Evolutionary conservation across 2,888 invertebrate species (phyloP), one percentile per base, ranked within the genome.

Genomic region (Peribatodes rhomboidaria): DNA sequence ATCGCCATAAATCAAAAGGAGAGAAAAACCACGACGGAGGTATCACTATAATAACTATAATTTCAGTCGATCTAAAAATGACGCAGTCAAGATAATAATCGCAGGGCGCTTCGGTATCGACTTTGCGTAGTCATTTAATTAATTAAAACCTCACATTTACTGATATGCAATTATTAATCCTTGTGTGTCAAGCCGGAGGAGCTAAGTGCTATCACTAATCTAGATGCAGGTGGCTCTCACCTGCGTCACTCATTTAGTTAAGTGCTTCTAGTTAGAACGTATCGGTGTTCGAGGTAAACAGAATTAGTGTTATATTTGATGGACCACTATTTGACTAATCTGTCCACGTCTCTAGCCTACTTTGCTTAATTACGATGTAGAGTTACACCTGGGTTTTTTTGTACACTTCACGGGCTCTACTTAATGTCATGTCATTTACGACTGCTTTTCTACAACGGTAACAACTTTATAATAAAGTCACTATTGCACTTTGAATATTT

Each of bases 141-240:
- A 88, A 89, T 89, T 87, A 87, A 85, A 88, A 84, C 77, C 81
- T 84, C 84, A 81, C 81, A 81, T 86, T 84, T 80, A 78, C 82
- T 82, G 81, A 86, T 87, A 84, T 79, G 76, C 79, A 74, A 78
- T 83, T 83, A 87, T 88, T 89, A 87, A 86, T 87, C 83, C 84
- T 74, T 78, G 79, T 80, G 86, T 80, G 86, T 83, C 83, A 84
- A 82, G 82, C 80, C 75, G 77, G 80, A 76, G 79, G 76, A 84
- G 81, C 80, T 85, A 85, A 88, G 88, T 87, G 89, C 86, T 83
- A 87, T 88, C 86, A 87, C 84, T 85, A 87, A 90, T 91, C 90
- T 82, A 88, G 88, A 89, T 89, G 88, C 92, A 92, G 92, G 88
- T 92, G 92, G 58, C 62, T 65, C 65, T 76, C 90, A 91, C 86